These are phyloP conservation scores for Acleris emargana DNA, from an alignment of 2,888 invertebrate genomes.

Conservation along the genomic window DNA sequence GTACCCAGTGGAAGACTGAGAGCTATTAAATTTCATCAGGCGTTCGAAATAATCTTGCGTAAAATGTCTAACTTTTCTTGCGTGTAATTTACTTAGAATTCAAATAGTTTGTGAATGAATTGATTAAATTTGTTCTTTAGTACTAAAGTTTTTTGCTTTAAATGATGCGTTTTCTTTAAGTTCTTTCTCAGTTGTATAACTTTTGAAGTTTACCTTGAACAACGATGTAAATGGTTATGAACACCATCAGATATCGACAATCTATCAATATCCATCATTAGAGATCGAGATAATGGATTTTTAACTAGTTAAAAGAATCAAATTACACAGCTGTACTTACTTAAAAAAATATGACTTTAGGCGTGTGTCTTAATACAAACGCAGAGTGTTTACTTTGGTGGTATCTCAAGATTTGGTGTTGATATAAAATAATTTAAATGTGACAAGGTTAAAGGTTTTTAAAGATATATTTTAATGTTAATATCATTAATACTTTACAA, in stretches of 20 bases:
- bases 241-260: slow-evolving; percentile 25
- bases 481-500: no score
- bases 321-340: slow-evolving; percentile 9
- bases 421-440: no score
- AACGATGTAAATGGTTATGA: slow-evolving; percentile 2
- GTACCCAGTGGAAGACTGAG: background rate
- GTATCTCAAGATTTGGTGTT: background rate
- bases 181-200: background rate
- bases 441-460: no score
- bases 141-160: no score
- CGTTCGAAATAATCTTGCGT: slow-evolving; percentile 3
- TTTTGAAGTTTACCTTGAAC: background rate
- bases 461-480: no score
- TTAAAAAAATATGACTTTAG: background rate
- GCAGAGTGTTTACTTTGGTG: background rate
- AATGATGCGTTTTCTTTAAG: background rate
- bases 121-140: no score
- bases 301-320: slow-evolving; percentile 2
- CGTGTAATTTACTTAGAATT: no score
- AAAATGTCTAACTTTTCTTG: no score
- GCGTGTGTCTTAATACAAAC: background rate
- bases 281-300: slow-evolving; percentile 18
- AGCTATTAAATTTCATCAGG: slow-evolving; percentile 22
- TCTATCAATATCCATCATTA: slow-evolving; percentile 31
- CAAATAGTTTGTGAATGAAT: no score